These are phyloP conservation scores for Thysanoteuthis rhombus DNA, from an alignment of 2,888 invertebrate genomes.

Conservation along the genomic window DNA sequence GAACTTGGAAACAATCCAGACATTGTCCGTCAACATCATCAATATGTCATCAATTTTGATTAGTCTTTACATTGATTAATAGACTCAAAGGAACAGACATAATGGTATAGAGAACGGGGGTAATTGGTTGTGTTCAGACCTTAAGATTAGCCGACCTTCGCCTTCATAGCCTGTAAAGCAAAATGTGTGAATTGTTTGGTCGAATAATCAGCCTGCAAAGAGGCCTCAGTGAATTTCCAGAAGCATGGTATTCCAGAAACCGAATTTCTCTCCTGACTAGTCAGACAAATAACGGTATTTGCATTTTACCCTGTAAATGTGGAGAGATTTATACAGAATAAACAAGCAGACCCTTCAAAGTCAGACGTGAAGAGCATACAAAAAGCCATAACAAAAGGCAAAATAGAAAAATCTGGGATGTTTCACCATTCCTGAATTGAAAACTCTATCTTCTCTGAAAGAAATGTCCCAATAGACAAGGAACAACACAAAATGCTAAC, in stretches of 20 bases:
- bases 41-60: background rate
- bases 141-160: background rate
- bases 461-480: too few species aligned
- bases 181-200: background rate
- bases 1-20: background rate
- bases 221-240: background rate
- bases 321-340: too few species aligned
- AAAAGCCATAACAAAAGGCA: too few species aligned
- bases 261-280: too few species aligned
- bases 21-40: background rate
- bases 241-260: background rate
- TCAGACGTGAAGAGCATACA: too few species aligned
- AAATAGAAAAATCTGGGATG: too few species aligned
- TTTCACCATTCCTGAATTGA: too few species aligned
- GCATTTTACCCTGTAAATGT: too few species aligned
- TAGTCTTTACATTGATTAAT: background rate
- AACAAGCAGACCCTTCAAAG: too few species aligned
- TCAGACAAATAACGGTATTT: too few species aligned
- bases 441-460: too few species aligned
- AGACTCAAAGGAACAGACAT: background rate
- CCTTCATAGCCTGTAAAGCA: background rate
- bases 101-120: background rate
- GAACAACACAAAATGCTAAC: too few species aligned
- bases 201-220: background rate
- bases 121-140: background rate